Evolutionary conservation across 2,888 invertebrate species (phyloP).

Genomic region (Octonoba sinensis): DNA sequence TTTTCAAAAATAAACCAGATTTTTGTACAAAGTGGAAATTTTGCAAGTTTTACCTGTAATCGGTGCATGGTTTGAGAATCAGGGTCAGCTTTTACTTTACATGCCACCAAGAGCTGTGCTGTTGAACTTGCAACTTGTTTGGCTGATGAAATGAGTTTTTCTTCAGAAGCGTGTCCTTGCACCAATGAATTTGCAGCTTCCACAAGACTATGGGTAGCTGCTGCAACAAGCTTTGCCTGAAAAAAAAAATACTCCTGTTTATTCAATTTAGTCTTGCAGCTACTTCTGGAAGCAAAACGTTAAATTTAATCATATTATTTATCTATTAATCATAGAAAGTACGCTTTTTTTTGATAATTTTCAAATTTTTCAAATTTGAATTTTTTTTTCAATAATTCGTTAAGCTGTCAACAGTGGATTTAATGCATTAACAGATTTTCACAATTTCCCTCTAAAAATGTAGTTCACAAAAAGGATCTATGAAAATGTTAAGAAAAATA

Average conservation of each 20-base stretch:
- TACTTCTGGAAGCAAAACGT: not conserved
- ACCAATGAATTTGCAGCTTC: conserved; percentile 98
- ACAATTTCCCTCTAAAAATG: no score
- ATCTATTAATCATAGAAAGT: no score
- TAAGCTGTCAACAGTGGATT: no score
- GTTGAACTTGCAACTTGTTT: conserved; percentile 93
- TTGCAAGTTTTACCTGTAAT: conserved; percentile 74
- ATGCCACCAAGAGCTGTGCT: conserved; percentile 96
- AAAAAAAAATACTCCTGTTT: conserved; percentile 15
- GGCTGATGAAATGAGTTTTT: conserved; percentile 95
- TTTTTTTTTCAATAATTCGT: no score
- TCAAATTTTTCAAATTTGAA: no score
- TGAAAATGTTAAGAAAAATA: no score
- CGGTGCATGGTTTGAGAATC: conserved; percentile 93
- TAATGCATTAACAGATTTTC: no score
- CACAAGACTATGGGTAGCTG: conserved; percentile 96
- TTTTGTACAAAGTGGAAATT: no score
- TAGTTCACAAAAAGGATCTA: no score
- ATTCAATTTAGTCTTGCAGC: not conserved
- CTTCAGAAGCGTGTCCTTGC: conserved; percentile 91
- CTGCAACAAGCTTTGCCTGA: conserved; percentile 90
- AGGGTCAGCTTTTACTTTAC: conserved; percentile 98
- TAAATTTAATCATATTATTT: no score
- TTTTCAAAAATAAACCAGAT: no score
- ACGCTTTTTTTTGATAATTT: no score